Percentiles rank a stretch among this genome's conserved stretches.
Conservation (phyloP, 2,888 invertebrate species). For the Ceramica pisi region DNA sequence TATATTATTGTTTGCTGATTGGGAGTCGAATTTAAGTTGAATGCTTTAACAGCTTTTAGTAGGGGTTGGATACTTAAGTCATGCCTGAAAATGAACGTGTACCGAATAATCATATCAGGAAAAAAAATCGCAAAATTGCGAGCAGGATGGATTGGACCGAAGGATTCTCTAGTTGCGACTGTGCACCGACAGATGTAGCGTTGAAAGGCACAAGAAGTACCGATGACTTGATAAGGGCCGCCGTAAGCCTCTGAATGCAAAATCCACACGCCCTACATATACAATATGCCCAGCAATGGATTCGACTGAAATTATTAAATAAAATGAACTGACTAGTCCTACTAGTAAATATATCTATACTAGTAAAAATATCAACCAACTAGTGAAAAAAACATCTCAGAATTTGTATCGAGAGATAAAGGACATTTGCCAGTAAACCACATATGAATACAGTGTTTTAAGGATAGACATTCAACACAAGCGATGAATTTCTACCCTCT, state of each 20-base stretch:
- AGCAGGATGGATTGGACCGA: background rate
- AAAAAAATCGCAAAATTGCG: background rate
- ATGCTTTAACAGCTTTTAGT: conserved; percentile 5
- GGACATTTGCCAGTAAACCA: conserved; percentile 7
- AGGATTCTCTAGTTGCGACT: background rate
- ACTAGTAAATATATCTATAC: no score
- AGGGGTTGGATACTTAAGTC: background rate
- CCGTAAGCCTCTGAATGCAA: background rate
- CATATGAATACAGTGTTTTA: background rate
- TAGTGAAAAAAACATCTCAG: background rate
- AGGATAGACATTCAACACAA: conserved; percentile 1
- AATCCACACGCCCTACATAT: background rate
- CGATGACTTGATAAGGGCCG: background rate
- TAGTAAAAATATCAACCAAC: no score
- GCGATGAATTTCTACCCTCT: conserved; percentile 1
- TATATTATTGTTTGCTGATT: conserved; percentile 17
- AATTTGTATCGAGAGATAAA: background rate
- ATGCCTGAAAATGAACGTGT: background rate
- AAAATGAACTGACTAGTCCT: no score
- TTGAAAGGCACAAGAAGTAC: background rate
- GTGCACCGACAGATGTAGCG: background rate
- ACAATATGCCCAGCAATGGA: background rate
- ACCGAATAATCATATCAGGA: background rate
- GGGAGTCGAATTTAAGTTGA: background rate
- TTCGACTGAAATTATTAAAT: background rate